Conservation (phyloP, 2,113 vertebrate genomes). For the Cebus imitator region DNA sequence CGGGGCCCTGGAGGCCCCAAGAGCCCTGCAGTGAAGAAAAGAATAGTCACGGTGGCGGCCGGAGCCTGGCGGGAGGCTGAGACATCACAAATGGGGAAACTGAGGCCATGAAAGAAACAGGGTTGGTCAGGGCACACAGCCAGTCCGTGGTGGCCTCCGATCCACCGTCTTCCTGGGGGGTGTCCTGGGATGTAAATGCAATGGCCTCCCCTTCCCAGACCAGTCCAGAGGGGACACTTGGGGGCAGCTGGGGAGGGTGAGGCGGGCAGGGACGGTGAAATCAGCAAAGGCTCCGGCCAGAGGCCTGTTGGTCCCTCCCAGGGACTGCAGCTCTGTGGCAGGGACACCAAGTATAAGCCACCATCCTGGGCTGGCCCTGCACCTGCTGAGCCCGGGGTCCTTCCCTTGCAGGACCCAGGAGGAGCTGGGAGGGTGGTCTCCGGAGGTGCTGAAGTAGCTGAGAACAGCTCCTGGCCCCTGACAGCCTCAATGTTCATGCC, state of each 20-base stretch:
- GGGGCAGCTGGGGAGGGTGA: background rate
- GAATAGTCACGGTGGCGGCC: background rate
- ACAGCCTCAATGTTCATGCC: fast-evolving
- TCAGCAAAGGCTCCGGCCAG: fast-evolving
- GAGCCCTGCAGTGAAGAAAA: slow-evolving; percentile 80
- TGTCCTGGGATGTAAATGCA: background rate
- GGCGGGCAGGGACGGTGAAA: fast-evolving
- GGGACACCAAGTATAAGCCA: background rate
- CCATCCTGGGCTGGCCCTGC: background rate
- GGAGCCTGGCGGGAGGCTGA: fast-evolving
- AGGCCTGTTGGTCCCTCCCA: too few relatives aligned
- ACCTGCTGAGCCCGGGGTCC: background rate
- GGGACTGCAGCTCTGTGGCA: background rate
- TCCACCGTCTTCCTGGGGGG: background rate
- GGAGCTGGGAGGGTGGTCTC: background rate
- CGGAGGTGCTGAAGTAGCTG: too few relatives aligned
- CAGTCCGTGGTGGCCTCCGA: background rate
- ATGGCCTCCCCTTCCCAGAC: background rate
- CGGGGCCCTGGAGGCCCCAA: slow-evolving; percentile 86
- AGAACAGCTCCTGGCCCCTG: background rate
- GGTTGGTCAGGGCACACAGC: background rate
- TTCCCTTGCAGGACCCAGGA: background rate
- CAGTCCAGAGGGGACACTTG: too few relatives aligned
- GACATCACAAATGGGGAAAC: background rate
- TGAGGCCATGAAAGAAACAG: background rate